These are phyloP conservation scores for Heliothis peltigera DNA, from an alignment of 2,888 invertebrate genomes.

Conservation along the genomic window DNA sequence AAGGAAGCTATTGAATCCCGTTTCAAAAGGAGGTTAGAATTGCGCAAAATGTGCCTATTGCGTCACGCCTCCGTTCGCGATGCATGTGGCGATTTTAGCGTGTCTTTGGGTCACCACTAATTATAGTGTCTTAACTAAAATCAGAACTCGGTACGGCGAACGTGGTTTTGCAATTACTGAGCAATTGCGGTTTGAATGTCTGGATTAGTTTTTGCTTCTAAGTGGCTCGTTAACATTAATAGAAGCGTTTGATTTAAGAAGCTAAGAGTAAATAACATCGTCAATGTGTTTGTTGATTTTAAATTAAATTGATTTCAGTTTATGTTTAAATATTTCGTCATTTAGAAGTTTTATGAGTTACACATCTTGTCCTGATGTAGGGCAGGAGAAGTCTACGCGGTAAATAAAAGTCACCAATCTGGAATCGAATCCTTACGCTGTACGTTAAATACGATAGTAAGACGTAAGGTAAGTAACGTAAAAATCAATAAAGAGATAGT, in stretches of 20 bases:
- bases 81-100: conserved; percentile 79
- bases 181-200: conserved; percentile 13
- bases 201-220: conserved; percentile 33
- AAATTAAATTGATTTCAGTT: not conserved
- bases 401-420: no score
- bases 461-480: no score
- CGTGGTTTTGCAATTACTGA: conserved; percentile 52
- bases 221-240: conserved; percentile 27
- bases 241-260: not conserved
- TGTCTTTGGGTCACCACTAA: conserved; percentile 70
- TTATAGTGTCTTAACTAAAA: conserved; percentile 67
- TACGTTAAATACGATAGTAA: no score
- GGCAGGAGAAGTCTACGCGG: no score
- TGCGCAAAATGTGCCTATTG: conserved; percentile 36
- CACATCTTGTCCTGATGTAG: no score
- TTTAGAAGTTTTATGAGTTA: no score
- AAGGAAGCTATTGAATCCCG: conserved; percentile 18
- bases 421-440: no score
- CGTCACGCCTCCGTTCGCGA: conserved; percentile 64
- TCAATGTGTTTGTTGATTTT: not conserved
- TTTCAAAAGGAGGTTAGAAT: conserved; percentile 31
- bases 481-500: no score
- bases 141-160: conserved; percentile 44
- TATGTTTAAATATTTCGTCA: no score
- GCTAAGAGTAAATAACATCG: not conserved